Conservation (phyloP, 2,797 vertebrate genomes). For the Pristis pectinata region DNA sequence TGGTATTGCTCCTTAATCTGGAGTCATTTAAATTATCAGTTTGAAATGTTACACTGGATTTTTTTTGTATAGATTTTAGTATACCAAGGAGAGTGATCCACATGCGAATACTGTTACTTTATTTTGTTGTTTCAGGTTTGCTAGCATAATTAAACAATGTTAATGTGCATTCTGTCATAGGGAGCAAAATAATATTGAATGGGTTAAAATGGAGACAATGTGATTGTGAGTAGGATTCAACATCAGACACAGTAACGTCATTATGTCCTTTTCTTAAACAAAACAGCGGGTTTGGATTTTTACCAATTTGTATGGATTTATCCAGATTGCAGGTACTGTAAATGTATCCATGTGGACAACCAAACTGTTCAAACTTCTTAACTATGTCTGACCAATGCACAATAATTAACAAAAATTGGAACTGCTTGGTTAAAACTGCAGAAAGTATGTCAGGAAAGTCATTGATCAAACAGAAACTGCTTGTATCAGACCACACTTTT, state of each 20-base stretch:
- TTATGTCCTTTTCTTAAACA: background rate
- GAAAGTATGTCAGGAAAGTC: background rate
- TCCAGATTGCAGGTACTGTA: background rate
- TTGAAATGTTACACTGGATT: background rate
- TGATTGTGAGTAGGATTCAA: background rate
- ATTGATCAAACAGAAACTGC: background rate
- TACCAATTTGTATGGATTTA: background rate
- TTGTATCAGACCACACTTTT: background rate
- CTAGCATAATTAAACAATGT: background rate
- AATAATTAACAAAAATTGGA: background rate
- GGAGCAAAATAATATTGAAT: background rate
- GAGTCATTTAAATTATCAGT: background rate
- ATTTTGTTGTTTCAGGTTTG: background rate
- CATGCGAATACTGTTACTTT: background rate
- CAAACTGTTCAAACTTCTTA: background rate
- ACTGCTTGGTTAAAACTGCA: background rate
- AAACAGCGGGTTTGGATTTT: background rate
- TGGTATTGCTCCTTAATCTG: background rate
- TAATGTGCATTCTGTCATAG: background rate
- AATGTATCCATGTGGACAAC: background rate
- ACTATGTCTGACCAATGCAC: background rate
- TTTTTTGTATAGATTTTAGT: background rate
- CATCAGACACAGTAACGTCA: background rate
- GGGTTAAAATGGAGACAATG: background rate
- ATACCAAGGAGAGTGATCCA: background rate